Evolutionary conservation across 1,140 invertebrate species (phyloP).

Genomic region (Tetramorium alpestre): DNA sequence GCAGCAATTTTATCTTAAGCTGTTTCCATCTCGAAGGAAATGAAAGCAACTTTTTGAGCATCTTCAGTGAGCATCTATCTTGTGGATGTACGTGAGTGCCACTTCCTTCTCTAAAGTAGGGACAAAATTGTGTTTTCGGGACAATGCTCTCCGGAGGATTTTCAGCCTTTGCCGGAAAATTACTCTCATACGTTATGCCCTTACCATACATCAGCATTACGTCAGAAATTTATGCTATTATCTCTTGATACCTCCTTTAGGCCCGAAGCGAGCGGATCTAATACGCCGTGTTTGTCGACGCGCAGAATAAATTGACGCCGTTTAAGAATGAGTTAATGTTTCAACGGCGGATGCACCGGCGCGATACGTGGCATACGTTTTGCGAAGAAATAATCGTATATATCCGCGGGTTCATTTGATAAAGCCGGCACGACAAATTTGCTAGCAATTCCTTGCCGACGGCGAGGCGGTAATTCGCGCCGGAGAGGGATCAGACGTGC

Average conservation of each 20-base stretch:
- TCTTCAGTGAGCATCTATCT: slow-evolving; percentile 18
- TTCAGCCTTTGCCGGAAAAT: slow-evolving; percentile 23
- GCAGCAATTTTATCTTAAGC: neutral
- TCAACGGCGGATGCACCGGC: neutral
- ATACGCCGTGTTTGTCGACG: neutral
- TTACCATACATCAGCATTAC: slow-evolving; percentile 35
- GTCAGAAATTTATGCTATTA: slow-evolving; percentile 2
- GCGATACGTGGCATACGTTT: neutral
- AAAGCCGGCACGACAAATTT: slow-evolving; percentile 45
- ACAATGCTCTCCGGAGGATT: slow-evolving; percentile 41
- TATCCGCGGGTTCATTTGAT: slow-evolving; percentile 26
- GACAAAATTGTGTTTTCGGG: slow-evolving; percentile 43
- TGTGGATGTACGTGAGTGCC: neutral
- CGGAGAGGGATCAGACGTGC: slow-evolving; percentile 59
- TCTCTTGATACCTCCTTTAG: neutral
- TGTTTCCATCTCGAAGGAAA: neutral
- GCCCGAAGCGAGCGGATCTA: neutral
- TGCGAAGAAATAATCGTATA: slow-evolving; percentile 17
- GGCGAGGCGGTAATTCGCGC: slow-evolving; percentile 40
- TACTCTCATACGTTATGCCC: slow-evolving; percentile 20
- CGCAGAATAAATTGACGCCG: neutral
- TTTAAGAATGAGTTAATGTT: slow-evolving; percentile 5
- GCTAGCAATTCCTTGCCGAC: slow-evolving; percentile 51
- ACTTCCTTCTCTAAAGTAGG: slow-evolving; percentile 29
- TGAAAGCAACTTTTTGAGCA: slow-evolving; percentile 16